phyloP scores from a whole-genome alignment of 2,797 vertebrate genomes.

The Poecilia picta region DNA sequence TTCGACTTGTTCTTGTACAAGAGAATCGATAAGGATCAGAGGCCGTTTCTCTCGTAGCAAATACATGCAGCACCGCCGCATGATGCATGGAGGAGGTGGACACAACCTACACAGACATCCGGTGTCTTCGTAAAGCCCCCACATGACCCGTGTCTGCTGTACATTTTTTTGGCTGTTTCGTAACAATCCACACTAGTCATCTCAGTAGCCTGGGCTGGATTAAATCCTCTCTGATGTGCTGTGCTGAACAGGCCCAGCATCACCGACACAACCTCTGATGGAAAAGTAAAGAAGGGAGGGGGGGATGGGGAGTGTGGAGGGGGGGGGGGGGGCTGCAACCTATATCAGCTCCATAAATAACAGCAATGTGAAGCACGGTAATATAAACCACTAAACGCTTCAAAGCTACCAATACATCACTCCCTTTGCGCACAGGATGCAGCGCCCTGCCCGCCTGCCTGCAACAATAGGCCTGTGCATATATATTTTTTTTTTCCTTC shows the following conservation, averaged over 20 bases:
- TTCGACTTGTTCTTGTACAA: conserved; percentile 21
- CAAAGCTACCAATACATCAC: conserved; percentile 48
- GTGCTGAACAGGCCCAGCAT: conserved; percentile 50
- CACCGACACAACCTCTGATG: conserved; percentile 37
- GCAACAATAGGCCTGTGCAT: conserved; percentile 68
- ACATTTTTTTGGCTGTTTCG: conserved; percentile 68
- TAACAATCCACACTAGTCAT: conserved; percentile 68
- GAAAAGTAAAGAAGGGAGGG: conserved; percentile 28
- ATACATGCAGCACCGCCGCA: conserved; percentile 60
- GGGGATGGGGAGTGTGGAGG: not conserved
- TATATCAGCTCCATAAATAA: conserved; percentile 50
- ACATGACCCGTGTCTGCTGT: conserved; percentile 47
- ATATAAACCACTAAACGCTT: conserved; percentile 23
- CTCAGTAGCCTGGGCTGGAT: conserved; percentile 42
- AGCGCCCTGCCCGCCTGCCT: conserved; percentile 62
- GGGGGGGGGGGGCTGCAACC: conserved; percentile 4
- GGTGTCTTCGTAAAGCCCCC: conserved; percentile 33
- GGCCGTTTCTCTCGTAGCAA: conserved; percentile 16
- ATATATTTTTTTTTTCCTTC: conserved; percentile 32
- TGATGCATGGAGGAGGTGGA: conserved; percentile 52
- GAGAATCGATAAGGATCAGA: conserved; percentile 33
- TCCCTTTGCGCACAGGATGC: conserved; percentile 63
- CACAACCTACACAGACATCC: conserved; percentile 49
- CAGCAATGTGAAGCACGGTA: conserved; percentile 28
- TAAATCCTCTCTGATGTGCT: conserved; percentile 57